These are phyloP conservation scores for Hydrotaea cyrtoneurina DNA, from an alignment of 2,888 invertebrate genomes.

Conservation along the genomic window DNA sequence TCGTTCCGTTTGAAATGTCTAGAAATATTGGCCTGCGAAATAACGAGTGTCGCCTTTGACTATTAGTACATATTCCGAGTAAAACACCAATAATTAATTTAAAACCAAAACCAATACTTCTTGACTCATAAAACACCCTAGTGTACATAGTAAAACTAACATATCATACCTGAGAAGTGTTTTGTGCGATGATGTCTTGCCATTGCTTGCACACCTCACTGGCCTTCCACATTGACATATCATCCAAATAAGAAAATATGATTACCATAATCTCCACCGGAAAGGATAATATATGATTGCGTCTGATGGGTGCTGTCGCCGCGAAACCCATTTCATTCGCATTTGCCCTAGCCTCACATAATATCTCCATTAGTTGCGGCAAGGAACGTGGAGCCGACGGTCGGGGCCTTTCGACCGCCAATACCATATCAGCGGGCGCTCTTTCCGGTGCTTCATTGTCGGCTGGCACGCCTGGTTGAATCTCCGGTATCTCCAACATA, in stretches of 20 bases:
- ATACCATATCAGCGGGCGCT: conserved; percentile 52
- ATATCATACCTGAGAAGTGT: conserved; percentile 83
- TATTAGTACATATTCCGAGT: too few species aligned
- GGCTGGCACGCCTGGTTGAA: conserved; percentile 42
- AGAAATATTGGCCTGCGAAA: too few species aligned
- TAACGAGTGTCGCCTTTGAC: too few species aligned
- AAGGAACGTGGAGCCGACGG: conserved; percentile 76
- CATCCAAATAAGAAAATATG: conserved; percentile 94
- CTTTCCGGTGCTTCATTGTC: conserved; percentile 58
- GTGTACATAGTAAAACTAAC: too few species aligned
- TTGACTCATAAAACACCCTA: too few species aligned
- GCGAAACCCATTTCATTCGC: conserved; percentile 70
- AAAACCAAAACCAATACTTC: too few species aligned
- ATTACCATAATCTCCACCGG: conserved; percentile 87
- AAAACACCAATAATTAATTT: too few species aligned
- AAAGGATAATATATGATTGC: conserved; percentile 73
- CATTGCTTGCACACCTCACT: conserved; percentile 93
- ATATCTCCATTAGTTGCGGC: conserved; percentile 77
- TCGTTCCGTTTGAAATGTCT: too few species aligned
- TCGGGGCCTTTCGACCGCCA: conserved; percentile 75
- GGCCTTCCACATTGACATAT: conserved; percentile 94
- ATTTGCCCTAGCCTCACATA: conserved; percentile 75
- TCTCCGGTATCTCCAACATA: conserved; percentile 59
- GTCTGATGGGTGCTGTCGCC: conserved; percentile 24
- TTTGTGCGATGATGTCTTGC: conserved; percentile 89